These are phyloP conservation scores for Argyra leucocephala DNA, from an alignment of 2,888 invertebrate species.

Conservation along the genomic window DNA sequence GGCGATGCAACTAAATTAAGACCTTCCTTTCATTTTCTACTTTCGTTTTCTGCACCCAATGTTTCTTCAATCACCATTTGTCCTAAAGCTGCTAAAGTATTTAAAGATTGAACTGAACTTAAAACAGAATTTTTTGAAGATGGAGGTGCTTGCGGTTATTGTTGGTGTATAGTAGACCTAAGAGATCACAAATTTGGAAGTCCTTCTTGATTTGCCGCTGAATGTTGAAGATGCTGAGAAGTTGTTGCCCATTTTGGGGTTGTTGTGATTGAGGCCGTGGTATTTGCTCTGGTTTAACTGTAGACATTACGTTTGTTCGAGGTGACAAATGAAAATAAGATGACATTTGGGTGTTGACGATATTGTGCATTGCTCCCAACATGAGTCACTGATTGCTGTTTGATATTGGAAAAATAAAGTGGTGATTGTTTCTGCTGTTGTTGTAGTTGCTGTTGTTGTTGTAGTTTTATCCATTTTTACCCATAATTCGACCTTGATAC, in stretches of 20 bases:
- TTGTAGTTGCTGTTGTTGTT: conserved; percentile 42
- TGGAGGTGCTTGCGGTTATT: conserved; percentile 43
- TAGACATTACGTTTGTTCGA: conserved; percentile 68
- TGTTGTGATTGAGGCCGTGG: conserved; percentile 27
- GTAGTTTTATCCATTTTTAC: conserved; percentile 33
- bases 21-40: no score
- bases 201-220: conserved; percentile 43
- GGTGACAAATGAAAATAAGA: conserved; percentile 81
- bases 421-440: conserved; percentile 44
- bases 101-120: conserved; percentile 56
- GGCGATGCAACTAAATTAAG: no score
- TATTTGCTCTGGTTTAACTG: conserved; percentile 60
- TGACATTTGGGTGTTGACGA: conserved; percentile 77
- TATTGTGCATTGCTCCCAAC: conserved; percentile 73
- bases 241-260: conserved; percentile 32
- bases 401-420: conserved; percentile 39
- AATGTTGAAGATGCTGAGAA: conserved; percentile 48
- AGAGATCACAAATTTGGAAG: conserved; percentile 45
- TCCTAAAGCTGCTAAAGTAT: conserved; percentile 78
- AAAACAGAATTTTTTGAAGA: conserved; percentile 38
- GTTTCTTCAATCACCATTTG: conserved; percentile 96
- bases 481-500: conserved; percentile 28
- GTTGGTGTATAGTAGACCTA: conserved; percentile 46
- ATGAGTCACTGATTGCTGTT: conserved; percentile 51
- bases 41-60: no score